phyloP scores from a whole-genome alignment of 2,797 vertebrate genomes.

The Sebastes iracundus region DNA sequence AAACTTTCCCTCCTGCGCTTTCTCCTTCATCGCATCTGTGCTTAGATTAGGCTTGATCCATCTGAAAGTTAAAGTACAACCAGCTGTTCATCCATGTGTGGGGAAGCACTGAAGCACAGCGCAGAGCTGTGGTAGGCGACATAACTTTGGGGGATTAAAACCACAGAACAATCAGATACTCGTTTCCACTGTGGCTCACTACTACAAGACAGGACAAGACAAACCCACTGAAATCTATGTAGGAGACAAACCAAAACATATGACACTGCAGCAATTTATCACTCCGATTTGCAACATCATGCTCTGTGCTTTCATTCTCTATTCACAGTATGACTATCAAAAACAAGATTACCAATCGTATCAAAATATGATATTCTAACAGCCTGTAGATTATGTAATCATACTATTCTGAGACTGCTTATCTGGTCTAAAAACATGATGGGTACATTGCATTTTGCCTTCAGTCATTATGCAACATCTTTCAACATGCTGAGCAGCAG shows the following conservation, averaged over 20 bases:
- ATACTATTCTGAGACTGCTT: not conserved
- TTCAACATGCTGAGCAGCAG: not conserved
- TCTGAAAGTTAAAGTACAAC: conserved; percentile 46
- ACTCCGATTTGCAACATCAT: conserved; percentile 3
- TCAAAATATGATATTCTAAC: not conserved
- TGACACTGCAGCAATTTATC: conserved; percentile 14
- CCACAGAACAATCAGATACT: conserved; percentile 50
- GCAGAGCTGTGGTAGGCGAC: conserved; percentile 23
- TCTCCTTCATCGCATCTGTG: not conserved
- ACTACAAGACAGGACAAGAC: conserved; percentile 27
- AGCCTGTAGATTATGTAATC: not conserved
- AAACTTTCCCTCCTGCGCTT: conserved; percentile 6
- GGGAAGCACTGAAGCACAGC: conserved; percentile 7
- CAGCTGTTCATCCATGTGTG: conserved; percentile 40
- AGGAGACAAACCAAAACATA: conserved; percentile 23
- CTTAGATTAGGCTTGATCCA: conserved; percentile 36
- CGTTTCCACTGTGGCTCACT: conserved; percentile 34
- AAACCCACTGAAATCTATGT: conserved; percentile 29
- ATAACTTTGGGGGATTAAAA: conserved; percentile 57
- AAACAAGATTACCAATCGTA: not conserved
- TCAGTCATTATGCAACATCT: not conserved
- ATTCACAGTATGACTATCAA: not conserved
- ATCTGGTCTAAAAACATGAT: not conserved
- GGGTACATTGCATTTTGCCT: not conserved
- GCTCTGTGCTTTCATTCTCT: not conserved